Base-by-base conservation (phyloP, 2,113 vertebrate genomes). In the Lethenteron camtschaticum region DNA sequence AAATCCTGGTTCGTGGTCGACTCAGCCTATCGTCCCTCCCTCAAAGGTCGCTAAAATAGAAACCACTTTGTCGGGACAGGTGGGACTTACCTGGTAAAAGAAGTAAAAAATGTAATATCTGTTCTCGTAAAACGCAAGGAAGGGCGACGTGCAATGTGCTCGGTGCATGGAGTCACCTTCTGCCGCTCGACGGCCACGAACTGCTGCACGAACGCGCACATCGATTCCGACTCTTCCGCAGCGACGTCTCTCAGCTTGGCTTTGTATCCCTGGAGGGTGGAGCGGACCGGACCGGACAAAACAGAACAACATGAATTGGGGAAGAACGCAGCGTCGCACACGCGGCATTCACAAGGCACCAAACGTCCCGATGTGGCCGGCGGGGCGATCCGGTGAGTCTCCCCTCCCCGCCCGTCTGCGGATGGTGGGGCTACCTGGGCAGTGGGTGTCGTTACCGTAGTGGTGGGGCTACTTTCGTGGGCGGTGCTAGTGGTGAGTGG, bases 141-240 rank as follows among this genome's bases (percentile, higher is more conserved):
- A 12, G 69, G 7, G 10, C 12, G 16, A 56, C 56, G 55, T 58
- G 18, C 68, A 12, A 8, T n/a, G 24, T 55, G 16, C 41, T 4
- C 57, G 56, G 59, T 12, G 4, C 12, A 20, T 20, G 11, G 16
- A 10, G 72, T 69, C 73, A 96, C 94, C 86, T 83, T 88, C 77
- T 79, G 85, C 75, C 89, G 87, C 71, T 96, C 86, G 0, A 73
- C 74, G 57, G 79, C 79, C 0, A 77, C 85, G 76, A 96, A 99
- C 71, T 91, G 92, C 78, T 87, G 90, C 75, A 90, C 77, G 59
- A 99, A 99, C 73, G 80, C 89, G 77, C 84, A 89, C 60, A 96
- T 18, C 7, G 90, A 89, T 78, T 87, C 87, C 0, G 87, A 83
- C 75, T 99, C 90, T 0, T 89, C 80, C 70, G 90, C 88, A 1